phyloP scores from a whole-genome alignment of 2,113 vertebrate genomes.

The Eleginops maclovinus region DNA sequence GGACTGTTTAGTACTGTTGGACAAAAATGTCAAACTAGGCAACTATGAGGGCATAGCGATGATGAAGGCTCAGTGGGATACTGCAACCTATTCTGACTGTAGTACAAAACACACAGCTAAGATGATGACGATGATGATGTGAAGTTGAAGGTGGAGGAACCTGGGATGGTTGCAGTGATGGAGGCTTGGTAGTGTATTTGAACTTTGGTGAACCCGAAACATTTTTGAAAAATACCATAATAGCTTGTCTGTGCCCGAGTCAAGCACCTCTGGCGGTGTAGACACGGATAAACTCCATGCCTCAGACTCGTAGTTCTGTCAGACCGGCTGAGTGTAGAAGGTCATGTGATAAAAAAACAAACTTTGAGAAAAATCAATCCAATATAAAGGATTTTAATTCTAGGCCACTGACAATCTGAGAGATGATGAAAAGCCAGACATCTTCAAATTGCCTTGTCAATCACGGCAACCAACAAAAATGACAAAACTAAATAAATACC shows the following conservation, averaged over 20 bases:
- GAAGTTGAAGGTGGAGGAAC: not conserved
- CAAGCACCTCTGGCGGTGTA: slow-evolving; percentile 7
- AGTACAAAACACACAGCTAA: slow-evolving; percentile 23
- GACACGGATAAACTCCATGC: slow-evolving; percentile 20
- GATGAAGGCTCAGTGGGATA: slow-evolving; percentile 35
- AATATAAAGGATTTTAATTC: slow-evolving; percentile 81
- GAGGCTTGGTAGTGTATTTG: not conserved
- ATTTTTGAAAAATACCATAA: not conserved
- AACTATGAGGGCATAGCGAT: slow-evolving; percentile 35
- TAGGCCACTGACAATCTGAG: slow-evolving; percentile 71
- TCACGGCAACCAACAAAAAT: slow-evolving; percentile 73
- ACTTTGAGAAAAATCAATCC: slow-evolving; percentile 67
- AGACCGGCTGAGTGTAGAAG: slow-evolving; percentile 62
- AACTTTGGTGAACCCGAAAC: not conserved
- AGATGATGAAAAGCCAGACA: slow-evolving; percentile 77
- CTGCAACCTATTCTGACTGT: slow-evolving; percentile 41
- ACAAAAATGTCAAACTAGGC: slow-evolving; percentile 41
- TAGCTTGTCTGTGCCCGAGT: not conserved
- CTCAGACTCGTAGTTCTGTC: slow-evolving; percentile 42
- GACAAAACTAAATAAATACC: slow-evolving; percentile 53
- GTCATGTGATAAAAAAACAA: slow-evolving; percentile 63
- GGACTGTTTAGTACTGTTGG: slow-evolving; percentile 21
- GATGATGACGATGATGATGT: slow-evolving; percentile 25
- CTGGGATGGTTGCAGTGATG: not conserved
- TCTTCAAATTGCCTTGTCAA: slow-evolving; percentile 84